Conservation (phyloP, 2,888 invertebrate species). For the Orgyia antiqua region DNA sequence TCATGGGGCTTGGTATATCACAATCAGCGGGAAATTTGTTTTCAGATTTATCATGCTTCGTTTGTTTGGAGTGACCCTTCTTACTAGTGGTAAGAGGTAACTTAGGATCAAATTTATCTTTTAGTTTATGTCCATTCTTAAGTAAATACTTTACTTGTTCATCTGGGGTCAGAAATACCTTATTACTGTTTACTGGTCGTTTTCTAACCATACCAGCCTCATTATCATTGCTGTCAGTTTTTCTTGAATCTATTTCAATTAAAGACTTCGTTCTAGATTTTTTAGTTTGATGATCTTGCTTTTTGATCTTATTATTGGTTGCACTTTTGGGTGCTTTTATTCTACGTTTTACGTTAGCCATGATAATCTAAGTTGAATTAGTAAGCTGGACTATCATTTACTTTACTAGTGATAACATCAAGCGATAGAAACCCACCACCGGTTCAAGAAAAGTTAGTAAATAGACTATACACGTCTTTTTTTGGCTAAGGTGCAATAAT, state of each 20-base stretch:
- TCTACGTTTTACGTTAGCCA: slow-evolving; percentile 68
- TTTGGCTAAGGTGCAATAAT: slow-evolving; percentile 33
- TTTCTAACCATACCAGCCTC: slow-evolving; percentile 24
- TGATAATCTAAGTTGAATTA: slow-evolving; percentile 46
- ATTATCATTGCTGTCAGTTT: slow-evolving; percentile 1
- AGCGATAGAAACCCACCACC: slow-evolving; percentile 64
- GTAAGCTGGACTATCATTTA: slow-evolving; percentile 45
- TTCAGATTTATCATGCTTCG: slow-evolving; percentile 6
- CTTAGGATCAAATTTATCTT: slow-evolving; percentile 25
- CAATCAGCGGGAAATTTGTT: slow-evolving; percentile 1
- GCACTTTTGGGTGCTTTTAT: slow-evolving; percentile 46
- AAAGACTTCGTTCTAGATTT: slow-evolving; percentile 45
- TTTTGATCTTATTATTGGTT: slow-evolving; percentile 39
- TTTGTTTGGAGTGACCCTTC: slow-evolving; percentile 5
- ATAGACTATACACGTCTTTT: slow-evolving; percentile 20
- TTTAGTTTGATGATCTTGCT: slow-evolving; percentile 39
- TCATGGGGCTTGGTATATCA: slow-evolving; percentile 17
- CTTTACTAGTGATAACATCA: slow-evolving; percentile 31
- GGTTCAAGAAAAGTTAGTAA: slow-evolving; percentile 40
- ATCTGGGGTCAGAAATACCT: slow-evolving; percentile 29
- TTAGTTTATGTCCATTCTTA: slow-evolving; percentile 37
- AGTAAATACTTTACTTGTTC: slow-evolving; percentile 36
- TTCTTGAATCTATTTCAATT: slow-evolving; percentile 1
- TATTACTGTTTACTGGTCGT: slow-evolving; percentile 26
- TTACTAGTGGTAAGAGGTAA: slow-evolving; percentile 8